phyloP scores from a whole-genome alignment of 2,113 vertebrate species.

The Oplegnathus fasciatus region DNA sequence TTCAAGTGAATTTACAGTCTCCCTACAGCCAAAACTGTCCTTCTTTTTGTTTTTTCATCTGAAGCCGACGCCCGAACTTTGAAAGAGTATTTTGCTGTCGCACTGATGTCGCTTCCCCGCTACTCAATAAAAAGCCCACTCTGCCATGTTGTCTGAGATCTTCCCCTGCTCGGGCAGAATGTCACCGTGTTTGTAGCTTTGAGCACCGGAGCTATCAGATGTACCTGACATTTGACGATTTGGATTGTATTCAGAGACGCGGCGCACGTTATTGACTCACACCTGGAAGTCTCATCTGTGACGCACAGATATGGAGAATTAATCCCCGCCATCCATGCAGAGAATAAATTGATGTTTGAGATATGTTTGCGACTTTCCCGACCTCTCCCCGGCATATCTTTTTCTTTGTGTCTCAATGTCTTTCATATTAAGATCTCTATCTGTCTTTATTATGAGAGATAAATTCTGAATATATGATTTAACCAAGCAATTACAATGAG shows the following conservation, averaged over 20 bases:
- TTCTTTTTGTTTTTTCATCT: slow-evolving; percentile 23
- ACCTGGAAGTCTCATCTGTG: slow-evolving; percentile 60
- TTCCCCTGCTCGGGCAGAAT: slow-evolving; percentile 30
- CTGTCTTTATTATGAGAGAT: slow-evolving; percentile 63
- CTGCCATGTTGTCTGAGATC: slow-evolving; percentile 26
- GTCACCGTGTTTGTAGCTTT: slow-evolving; percentile 58
- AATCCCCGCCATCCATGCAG: slow-evolving; percentile 26
- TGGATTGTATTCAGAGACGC: slow-evolving; percentile 46
- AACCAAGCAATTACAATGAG: slow-evolving; percentile 63
- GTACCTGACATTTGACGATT: slow-evolving; percentile 70
- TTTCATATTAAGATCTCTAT: slow-evolving; percentile 51
- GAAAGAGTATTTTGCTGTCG: slow-evolving; percentile 29
- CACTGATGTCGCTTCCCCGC: slow-evolving; percentile 27
- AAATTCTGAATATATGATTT: slow-evolving; percentile 51
- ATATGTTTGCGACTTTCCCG: background rate
- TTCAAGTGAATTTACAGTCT: background rate
- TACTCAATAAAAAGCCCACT: slow-evolving; percentile 28
- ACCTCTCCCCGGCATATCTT: slow-evolving; percentile 10
- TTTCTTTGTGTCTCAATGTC: slow-evolving; percentile 26
- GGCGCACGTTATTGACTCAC: slow-evolving; percentile 46
- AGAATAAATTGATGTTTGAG: slow-evolving; percentile 40
- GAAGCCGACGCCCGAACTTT: slow-evolving; percentile 40
- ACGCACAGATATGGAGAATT: slow-evolving; percentile 64
- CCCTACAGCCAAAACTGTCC: background rate
- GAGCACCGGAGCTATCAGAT: slow-evolving; percentile 60